Conservation (phyloP, 1,140 invertebrate genomes). For the Ips typographus region DNA sequence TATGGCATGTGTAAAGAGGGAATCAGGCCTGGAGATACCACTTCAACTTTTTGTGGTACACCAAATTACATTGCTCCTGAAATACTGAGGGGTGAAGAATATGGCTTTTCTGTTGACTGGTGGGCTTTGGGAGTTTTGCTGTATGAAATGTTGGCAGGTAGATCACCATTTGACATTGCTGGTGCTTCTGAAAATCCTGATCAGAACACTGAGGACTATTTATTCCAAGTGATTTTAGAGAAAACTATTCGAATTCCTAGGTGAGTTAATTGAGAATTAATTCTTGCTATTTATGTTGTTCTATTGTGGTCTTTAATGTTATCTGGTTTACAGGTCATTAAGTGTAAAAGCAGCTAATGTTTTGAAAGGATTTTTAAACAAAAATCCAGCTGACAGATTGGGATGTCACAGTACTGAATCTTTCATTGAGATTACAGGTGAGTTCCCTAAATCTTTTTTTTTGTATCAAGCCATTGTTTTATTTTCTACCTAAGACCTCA, state of each 20-base stretch:
- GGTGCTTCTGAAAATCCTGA: constrained; percentile 96
- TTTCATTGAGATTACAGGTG: constrained; percentile 85
- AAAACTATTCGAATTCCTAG: constrained; percentile 97
- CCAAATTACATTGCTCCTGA: constrained; percentile 99
- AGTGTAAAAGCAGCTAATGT: constrained; percentile 96
- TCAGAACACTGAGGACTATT: constrained; percentile 97
- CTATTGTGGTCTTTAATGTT: not conserved
- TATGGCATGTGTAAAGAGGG: constrained; percentile 97
- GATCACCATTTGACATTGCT: constrained; percentile 97
- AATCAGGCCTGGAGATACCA: constrained; percentile 84
- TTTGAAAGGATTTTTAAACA: constrained; percentile 99
- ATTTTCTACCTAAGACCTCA: too few relatives aligned
- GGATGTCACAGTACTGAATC: constrained; percentile 89
- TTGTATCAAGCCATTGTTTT: too few relatives aligned
- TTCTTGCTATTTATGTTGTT: not conserved
- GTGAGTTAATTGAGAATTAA: constrained; percentile 3
- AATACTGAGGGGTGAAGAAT: constrained; percentile 95
- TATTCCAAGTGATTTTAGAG: constrained; percentile 98
- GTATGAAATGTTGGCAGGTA: constrained; percentile 98
- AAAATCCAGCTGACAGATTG: constrained; percentile 91
- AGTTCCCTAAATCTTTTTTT: not conserved
- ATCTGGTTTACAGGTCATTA: constrained; percentile 62
- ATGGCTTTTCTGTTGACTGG: constrained; percentile 95
- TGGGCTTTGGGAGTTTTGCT: constrained; percentile 95
- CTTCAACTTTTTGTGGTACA: constrained; percentile 97